These are phyloP conservation scores for Morinoia aosen DNA, from an alignment of 2,888 invertebrate genomes.

Conservation along the genomic window DNA sequence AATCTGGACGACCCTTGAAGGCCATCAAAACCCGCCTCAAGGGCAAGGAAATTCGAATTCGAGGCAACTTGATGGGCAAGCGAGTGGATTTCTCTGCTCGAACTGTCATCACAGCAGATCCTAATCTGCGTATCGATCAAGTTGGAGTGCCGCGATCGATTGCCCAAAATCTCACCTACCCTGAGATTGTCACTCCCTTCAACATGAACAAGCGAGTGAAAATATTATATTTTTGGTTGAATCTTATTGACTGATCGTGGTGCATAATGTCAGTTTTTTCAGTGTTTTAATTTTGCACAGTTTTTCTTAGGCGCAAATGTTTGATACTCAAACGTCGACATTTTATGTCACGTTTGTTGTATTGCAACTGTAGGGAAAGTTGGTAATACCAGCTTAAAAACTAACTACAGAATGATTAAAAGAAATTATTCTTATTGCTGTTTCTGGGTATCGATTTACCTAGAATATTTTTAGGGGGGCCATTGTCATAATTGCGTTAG, in stretches of 20 bases:
- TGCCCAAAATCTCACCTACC: constrained; percentile 98
- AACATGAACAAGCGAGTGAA: constrained; percentile 88
- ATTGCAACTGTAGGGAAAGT: neutral
- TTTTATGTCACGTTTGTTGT: neutral
- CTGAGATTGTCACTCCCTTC: constrained; percentile 98
- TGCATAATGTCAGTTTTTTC: neutral
- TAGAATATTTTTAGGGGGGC: neutral
- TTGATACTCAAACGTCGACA: neutral
- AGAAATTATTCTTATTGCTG: neutral
- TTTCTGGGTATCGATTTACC: neutral
- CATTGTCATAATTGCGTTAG: neutral
- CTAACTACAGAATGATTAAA: neutral
- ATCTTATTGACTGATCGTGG: neutral
- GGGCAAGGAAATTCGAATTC: constrained; percentile 98
- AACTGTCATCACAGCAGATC: constrained; percentile 98
- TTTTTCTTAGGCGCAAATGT: neutral
- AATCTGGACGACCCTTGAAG: constrained; percentile 98
- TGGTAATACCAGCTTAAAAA: neutral
- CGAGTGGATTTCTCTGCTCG: constrained; percentile 99
- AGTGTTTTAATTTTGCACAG: neutral
- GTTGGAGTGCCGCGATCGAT: constrained; percentile 98
- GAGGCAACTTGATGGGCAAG: constrained; percentile 99
- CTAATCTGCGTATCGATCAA: constrained; percentile 93
- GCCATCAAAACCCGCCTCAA: constrained; percentile 90
- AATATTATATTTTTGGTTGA: too few species aligned